Evolutionary conservation across 2,113 vertebrate genomes (phyloP).

Genomic region (Saguinus imperator): DNA sequence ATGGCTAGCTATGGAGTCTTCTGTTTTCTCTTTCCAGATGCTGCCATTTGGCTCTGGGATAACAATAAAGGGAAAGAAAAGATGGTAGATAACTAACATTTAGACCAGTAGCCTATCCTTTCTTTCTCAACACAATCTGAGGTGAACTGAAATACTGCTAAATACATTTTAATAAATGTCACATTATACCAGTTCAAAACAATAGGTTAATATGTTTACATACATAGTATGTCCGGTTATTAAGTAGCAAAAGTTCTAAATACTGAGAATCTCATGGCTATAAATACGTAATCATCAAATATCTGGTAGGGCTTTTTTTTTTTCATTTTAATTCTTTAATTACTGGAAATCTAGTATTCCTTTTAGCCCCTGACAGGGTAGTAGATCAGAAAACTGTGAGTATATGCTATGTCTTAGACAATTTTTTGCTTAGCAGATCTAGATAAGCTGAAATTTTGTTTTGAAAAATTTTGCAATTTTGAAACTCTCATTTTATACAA

Average conservation of each 20-base stretch:
- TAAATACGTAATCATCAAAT: neutral
- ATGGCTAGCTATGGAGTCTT: constrained; percentile 13
- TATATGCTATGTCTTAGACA: neutral
- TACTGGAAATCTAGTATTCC: constrained; percentile 10
- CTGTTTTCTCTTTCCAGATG: constrained; percentile 36
- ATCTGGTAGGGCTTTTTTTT: neutral
- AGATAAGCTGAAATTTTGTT: neutral
- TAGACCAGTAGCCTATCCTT: neutral
- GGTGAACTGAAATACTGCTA: neutral
- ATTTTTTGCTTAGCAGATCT: neutral
- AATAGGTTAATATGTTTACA: neutral
- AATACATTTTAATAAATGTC: neutral
- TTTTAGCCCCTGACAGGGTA: neutral
- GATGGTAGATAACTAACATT: neutral
- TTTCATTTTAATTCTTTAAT: neutral
- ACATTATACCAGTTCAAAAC: neutral
- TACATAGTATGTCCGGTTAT: neutral
- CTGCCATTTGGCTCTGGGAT: constrained; percentile 13
- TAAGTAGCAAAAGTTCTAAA: neutral
- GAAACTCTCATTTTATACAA: constrained; percentile 26
- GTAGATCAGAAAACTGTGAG: neutral
- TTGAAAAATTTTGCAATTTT: constrained; percentile 20
- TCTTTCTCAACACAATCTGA: neutral
- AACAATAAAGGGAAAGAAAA: constrained; percentile 46
- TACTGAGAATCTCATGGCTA: neutral